These are phyloP conservation scores for Erpetoichthys calabaricus DNA, from an alignment of 2,797 vertebrate species.

Conservation along the genomic window DNA sequence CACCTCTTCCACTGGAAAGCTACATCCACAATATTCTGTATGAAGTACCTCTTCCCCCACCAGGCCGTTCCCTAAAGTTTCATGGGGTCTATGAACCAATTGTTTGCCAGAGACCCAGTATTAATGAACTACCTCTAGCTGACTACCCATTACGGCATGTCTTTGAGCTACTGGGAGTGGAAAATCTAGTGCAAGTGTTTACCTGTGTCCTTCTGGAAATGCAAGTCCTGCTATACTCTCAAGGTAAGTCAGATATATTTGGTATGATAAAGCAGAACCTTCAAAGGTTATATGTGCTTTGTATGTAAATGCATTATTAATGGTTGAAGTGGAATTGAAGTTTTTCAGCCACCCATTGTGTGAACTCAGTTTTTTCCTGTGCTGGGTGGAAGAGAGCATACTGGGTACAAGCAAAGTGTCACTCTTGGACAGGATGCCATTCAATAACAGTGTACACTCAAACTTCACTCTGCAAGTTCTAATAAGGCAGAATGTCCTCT, in stretches of 20 bases:
- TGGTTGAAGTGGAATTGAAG: too few species aligned
- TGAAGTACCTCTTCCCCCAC: slow-evolving; percentile 83
- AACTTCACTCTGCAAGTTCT: too few species aligned
- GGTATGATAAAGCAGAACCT: too few species aligned
- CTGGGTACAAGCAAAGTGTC: too few species aligned
- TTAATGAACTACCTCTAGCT: slow-evolving; percentile 72
- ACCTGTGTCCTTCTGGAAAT: slow-evolving; percentile 89
- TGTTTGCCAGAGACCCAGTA: slow-evolving; percentile 81
- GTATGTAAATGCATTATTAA: too few species aligned
- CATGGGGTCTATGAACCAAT: slow-evolving; percentile 86
- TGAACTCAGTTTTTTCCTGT: too few species aligned
- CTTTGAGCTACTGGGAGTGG: slow-evolving; percentile 76
- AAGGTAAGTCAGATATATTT: slow-evolving; percentile 53
- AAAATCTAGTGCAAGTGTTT: slow-evolving; percentile 86
- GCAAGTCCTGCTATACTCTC: slow-evolving; percentile 89
- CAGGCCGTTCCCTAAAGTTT: slow-evolving; percentile 82
- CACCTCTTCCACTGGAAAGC: slow-evolving; percentile 86
- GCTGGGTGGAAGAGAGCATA: too few species aligned
- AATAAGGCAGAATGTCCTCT: too few species aligned
- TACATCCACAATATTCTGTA: slow-evolving; percentile 94
- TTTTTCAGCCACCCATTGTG: too few species aligned
- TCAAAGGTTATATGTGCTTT: too few species aligned
- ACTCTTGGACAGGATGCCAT: too few species aligned
- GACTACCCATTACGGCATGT: slow-evolving; percentile 82
- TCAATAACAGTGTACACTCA: too few species aligned